Base-by-base conservation (phyloP, 2,888 invertebrate genomes). In the Caenorhabditis sinica region DNA sequence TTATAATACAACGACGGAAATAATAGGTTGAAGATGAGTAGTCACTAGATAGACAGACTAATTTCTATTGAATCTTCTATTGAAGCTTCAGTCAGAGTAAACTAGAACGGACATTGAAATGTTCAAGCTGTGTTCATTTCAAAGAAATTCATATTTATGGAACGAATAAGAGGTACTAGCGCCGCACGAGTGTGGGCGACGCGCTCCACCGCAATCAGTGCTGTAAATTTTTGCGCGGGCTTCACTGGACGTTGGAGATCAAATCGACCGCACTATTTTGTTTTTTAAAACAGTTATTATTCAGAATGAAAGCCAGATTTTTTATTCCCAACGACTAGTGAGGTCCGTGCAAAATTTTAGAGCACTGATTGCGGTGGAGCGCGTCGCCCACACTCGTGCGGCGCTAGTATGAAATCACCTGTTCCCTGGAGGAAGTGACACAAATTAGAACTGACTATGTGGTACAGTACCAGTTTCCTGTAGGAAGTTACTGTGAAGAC, bases 371-470 rank as follows among this genome's bases (percentile, higher is more conserved):
- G n/a, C n/a, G n/a, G n/a, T n/a, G n/a, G n/a, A n/a, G n/a, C n/a
- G n/a, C n/a, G n/a, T n/a, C n/a, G n/a, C n/a, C n/a, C n/a, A n/a
- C n/a, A n/a, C n/a, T n/a, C n/a, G n/a, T n/a, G n/a, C n/a, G n/a
- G n/a, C n/a, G n/a, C n/a, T n/a, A 36, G 63, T 8, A 6, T 13
- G 13, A 6, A 30, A 28, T 49, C 28, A 66, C 66, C 49, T 49
- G 49, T 68, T 33, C 68, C 68, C n/a, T 40, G 9, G 5, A 36
- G 0, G 5, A 73, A 20, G 60, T 77, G 79, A 72, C 79, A 79
- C 33, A 72, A 79, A 79, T 79, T 28, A 30, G 43, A 77, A 69
- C 49, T 71, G 79, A 72, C 79, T 72, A 28, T 72, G 28, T 65
- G 71, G 56, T 63, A 69, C 65, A 58, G 49, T 77, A 77, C 77